These are phyloP conservation scores for Antedon mediterranea DNA, from an alignment of 53 echinoderm and acorn worm species.

Conservation along the genomic window DNA sequence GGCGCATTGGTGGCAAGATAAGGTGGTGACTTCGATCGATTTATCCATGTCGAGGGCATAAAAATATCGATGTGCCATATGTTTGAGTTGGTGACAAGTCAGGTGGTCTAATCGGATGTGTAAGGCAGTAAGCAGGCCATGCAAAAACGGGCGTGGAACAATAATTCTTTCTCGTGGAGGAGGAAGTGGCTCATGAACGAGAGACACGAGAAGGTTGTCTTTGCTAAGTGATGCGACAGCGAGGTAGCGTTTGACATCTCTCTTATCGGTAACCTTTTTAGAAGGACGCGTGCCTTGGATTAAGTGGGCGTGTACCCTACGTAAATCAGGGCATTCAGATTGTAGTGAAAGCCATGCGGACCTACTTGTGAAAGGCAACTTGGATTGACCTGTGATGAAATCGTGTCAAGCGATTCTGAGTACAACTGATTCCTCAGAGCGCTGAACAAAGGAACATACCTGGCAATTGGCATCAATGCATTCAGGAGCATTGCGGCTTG, in stretches of 20 bases:
- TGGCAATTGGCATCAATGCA: slow-evolving; percentile 27
- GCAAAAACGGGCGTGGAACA: slow-evolving; percentile 37
- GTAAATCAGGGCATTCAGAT: not conserved
- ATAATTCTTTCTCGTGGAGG: slow-evolving; percentile 31
- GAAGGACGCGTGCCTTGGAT: no score
- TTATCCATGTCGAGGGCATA: no score
- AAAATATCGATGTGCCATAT: no score
- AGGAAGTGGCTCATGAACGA: slow-evolving; percentile 15
- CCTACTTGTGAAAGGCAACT: slow-evolving; percentile 3
- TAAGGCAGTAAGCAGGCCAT: no score
- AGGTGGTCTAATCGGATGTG: no score
- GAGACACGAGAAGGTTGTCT: slow-evolving; percentile 46
- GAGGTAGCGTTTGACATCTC: slow-evolving; percentile 53
- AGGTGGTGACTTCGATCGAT: no score
- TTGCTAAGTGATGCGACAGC: slow-evolving; percentile 25
- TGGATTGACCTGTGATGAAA: not conserved
- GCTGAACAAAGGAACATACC: slow-evolving; percentile 31
- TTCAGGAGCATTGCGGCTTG: slow-evolving; percentile 27
- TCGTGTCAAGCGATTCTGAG: not conserved
- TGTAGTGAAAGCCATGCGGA: not conserved
- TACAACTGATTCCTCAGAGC: slow-evolving; percentile 21
- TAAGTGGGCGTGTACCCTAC: slow-evolving; percentile 17
- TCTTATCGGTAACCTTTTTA: slow-evolving; percentile 37
- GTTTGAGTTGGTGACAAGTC: no score
- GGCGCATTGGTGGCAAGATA: no score